These are phyloP conservation scores for Clytia hemisphaerica DNA, from an alignment of 30 jellyfish, hydroid and myxozoan genomes.

Conservation along the genomic window DNA sequence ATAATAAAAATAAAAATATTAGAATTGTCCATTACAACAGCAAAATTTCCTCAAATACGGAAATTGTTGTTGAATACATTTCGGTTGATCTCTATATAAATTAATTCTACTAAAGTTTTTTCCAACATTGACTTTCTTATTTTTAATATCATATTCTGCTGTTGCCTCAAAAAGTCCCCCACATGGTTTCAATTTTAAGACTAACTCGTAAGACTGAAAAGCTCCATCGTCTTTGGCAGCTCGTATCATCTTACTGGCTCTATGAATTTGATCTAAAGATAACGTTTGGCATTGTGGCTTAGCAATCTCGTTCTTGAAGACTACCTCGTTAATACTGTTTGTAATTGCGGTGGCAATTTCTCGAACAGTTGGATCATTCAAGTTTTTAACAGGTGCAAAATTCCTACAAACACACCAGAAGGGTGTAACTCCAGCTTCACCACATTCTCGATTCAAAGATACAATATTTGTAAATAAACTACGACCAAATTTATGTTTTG, in stretches of 20 bases:
- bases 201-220: neutral
- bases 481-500: neutral
- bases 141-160: neutral
- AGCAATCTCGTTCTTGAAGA: neutral
- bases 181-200: slow-evolving; percentile 9
- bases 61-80: slow-evolving; percentile 4
- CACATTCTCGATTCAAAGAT: slow-evolving; percentile 20
- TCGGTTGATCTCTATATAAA: slow-evolving; percentile 23
- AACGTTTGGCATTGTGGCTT: neutral
- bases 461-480: slow-evolving; percentile 20
- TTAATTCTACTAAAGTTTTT: slow-evolving; percentile 17
- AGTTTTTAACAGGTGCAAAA: neutral
- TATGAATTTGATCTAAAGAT: neutral
- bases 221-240: neutral
- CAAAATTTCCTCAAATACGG: slow-evolving; percentile 32
- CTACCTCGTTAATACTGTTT: too few species aligned
- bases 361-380: neutral
- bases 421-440: slow-evolving; percentile 41
- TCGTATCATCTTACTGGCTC: slow-evolving; percentile 10
- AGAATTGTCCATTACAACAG: too few species aligned
- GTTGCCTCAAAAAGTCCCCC: slow-evolving; percentile 28
- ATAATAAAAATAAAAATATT: too few species aligned
- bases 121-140: neutral
- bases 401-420: slow-evolving; percentile 29
- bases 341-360: neutral